Base-by-base conservation (phyloP, 2,888 invertebrate species). In the Drosophila gaucha region DNA sequence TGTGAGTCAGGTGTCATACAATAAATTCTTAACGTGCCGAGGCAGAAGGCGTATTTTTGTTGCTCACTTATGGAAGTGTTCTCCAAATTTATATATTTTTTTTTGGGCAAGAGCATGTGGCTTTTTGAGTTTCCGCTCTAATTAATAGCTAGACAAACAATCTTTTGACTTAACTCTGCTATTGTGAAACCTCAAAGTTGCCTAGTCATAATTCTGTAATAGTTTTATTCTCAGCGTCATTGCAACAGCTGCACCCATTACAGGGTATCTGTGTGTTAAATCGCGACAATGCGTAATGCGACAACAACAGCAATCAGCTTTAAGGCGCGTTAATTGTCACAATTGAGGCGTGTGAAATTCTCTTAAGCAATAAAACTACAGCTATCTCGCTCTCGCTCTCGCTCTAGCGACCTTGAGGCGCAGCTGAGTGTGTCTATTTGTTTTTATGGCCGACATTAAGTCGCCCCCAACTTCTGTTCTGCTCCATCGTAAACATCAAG, bases 291-390 rank as follows among this genome's bases (percentile, higher is more conserved):
- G 73, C 73, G 74, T 74, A 77, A 62, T 72, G 73, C 54, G 65
- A 41, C 62, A 31, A 43, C 50, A 46, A 39, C 59, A 64, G 60
- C 46, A 49, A 52, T 52, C 16, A 35, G 22, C 38, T 60, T 46
- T 47, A 58, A 51, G 54, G 65, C 78, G 73, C 64, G 72, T 72
- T 79, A 67, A 83, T 75, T 85, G 79, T 79, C 78, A 74, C 88
- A 84, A 86, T 88, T 84, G 87, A 84, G 74, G 78, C 85, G 89
- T 88, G 83, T 78, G 87, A 86, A 88, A 67, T 84, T 72, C 63
- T 68, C 76, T 64, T 41, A 62, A 74, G 16, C 24, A 43, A 12
- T 8, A 28, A 3, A 28, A 28, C 28, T 8, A 28, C 28, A 28
- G 3, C 31, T 31, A 6, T 6, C 26, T 10, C 22, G 20, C 6